phyloP scores from a whole-genome alignment of 2,888 invertebrate genomes.

The Lithophane semibrunnea region DNA sequence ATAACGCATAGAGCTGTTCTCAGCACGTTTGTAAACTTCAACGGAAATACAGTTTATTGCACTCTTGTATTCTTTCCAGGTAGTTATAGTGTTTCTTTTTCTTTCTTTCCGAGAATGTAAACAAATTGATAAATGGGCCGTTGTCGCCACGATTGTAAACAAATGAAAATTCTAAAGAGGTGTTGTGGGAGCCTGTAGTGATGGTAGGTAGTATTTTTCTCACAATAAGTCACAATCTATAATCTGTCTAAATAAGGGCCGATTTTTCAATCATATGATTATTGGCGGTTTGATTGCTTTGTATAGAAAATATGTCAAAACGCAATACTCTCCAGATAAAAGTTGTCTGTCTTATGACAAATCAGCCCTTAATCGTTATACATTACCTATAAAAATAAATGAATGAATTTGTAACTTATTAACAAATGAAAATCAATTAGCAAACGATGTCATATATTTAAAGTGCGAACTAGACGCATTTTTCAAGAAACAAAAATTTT shows the following conservation, averaged over 20 bases:
- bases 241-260: too few relatives aligned
- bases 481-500: neutral
- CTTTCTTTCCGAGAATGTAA: conserved; percentile 8
- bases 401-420: neutral
- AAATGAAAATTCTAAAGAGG: neutral
- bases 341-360: too few relatives aligned
- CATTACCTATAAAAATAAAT: neutral
- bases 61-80: conserved; percentile 18
- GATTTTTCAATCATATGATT: too few relatives aligned
- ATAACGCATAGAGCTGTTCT: neutral
- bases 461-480: conserved; percentile 5
- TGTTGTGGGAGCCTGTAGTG: neutral
- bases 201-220: neutral
- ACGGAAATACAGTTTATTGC: conserved; percentile 45
- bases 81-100: neutral
- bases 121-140: neutral
- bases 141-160: neutral
- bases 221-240: neutral
- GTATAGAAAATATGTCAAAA: too few relatives aligned
- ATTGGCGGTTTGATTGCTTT: too few relatives aligned
- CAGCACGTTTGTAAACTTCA: conserved; percentile 17
- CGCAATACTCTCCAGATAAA: too few relatives aligned
- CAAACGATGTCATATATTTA: conserved; percentile 6
- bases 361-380: too few relatives aligned
- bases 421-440: conserved; percentile 1